Conservation (phyloP, 2,113 vertebrate genomes). For the Corynorhinus townsendii region DNA sequence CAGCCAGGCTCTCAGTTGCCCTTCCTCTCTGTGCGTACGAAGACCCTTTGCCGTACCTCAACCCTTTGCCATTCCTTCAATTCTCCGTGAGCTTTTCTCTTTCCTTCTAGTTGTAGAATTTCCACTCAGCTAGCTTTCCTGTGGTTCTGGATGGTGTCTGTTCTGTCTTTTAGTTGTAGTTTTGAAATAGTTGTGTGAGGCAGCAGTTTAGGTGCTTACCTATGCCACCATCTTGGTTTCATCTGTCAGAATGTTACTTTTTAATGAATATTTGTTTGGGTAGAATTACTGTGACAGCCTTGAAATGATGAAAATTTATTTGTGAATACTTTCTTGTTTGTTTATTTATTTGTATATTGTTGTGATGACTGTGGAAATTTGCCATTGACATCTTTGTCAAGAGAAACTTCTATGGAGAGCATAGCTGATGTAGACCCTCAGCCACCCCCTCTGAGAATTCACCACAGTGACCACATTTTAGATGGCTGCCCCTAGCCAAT, state of each 20-base stretch:
- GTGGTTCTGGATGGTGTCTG: too few species aligned
- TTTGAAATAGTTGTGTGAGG: too few species aligned
- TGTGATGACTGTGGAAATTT: neutral
- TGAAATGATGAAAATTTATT: neutral
- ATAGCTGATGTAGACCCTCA: neutral
- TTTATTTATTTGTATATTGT: neutral
- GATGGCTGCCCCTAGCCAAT: neutral
- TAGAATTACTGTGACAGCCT: neutral
- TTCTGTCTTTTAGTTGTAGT: too few species aligned
- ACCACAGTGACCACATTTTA: neutral
- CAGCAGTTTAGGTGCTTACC: too few species aligned
- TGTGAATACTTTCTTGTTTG: neutral
- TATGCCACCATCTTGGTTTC: too few species aligned
- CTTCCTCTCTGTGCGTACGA: too few species aligned
- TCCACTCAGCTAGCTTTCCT: too few species aligned
- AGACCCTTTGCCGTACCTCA: too few species aligned
- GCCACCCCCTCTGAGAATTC: neutral
- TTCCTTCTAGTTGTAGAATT: too few species aligned
- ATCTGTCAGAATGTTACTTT: neutral
- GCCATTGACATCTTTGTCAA: neutral
- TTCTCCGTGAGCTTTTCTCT: too few species aligned
- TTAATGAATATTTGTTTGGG: conserved; percentile 7
- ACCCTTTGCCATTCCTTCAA: too few species aligned
- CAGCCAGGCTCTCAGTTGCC: too few species aligned
- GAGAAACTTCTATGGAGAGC: neutral